Evolutionary conservation across 2,888 invertebrate species (phyloP), one percentile per base, ranked within the genome.

Genomic region (Tetranychus truncatus): DNA sequence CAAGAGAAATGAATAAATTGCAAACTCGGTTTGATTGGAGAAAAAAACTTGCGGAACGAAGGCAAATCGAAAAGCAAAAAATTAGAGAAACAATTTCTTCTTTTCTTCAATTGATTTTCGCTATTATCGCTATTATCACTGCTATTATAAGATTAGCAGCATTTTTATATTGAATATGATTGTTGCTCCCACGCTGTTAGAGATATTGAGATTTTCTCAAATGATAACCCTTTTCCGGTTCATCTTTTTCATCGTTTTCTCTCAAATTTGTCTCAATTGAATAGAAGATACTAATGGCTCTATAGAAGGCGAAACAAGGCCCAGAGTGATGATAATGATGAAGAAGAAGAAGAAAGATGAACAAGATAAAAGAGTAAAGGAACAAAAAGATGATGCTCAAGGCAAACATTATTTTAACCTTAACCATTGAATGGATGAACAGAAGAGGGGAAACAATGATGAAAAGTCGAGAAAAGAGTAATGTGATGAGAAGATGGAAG

Each of bases 331-430:
- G 55, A 55, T 55, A 55, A 55, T 15, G 55, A 55, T 55, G 55
- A 55, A 1, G 55, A 9, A 11, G 46, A 8, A 15, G 15, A 15
- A 46, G 55, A 55, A 15, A 55, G 55, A 55, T 55, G 15, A 15
- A 55, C 9, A 15, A 55, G 55, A 55, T 9, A 55, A 67, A n/a
- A 21, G 9, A n/a, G 67, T 24, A 9, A 9, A 67, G 21, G 21
- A 69, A 69, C 21, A 69, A 69, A 21, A 9, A 67, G 21, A 20
- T 8, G 9, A 21, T 67, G 9, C 67, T 24, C 21, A n/a, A 21
- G n/a, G 34, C n/a, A 69, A 69, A 69, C 69, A 69, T 24, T 45
- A 74, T 46, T 46, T 46, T 55, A 75, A 34, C 74, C 45, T 66
- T 66, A 24, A 45, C 75, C 45, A 76, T 44, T 67, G 71, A 65